Evolutionary conservation across 2,113 vertebrate genomes (phyloP), one percentile per base, ranked within the genome.

Genomic region (Elgaria multicarinata): DNA sequence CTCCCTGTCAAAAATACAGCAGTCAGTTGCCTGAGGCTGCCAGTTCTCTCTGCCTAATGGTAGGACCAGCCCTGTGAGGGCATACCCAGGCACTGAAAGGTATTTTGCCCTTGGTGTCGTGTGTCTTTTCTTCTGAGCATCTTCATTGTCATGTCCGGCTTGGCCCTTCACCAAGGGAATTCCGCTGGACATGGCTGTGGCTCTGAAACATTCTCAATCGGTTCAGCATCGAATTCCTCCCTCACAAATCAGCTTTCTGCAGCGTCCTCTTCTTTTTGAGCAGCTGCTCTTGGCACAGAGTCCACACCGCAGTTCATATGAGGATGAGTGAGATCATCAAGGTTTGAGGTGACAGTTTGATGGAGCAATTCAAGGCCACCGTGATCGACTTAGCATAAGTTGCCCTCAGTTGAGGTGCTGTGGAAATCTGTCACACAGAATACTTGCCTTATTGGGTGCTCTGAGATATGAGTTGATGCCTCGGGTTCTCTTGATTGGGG

Each of bases 261-360:
- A 77, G 83, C 84, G 91, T 92, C 92, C 46, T 78, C 39, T 86
- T 95, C 93, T 77, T 44, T 26, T 42, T 84, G 91, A 86, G 77
- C 86, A 95, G 89, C 91, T 92, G 88, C 74, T 90, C 88, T 90
- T 88, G 77, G 90, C 3, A 2, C 81, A 91, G 76, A 55, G 86
- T 94, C 95, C 94, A 93, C 92, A 46, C 92, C 90, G 90, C 20
- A 85, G 93, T 88, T 95, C 92, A 94, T n/a, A 0, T 2, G 42
- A 92, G 94, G 95, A 90, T 92, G 94, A 94, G 86, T 88, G 94
- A 94, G 87, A 55, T 94, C 92, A 90, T 87, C 91, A 72, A 92
- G 94, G 94, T 95, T 93, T 93, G 92, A 95, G 81, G 91, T 91
- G 94, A 96, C 95, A 96, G 93, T 92, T 95, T 94, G 94, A 95